Evolutionary conservation across 2,888 invertebrate genomes (phyloP).

Genomic region (Mimachlamys varia): DNA sequence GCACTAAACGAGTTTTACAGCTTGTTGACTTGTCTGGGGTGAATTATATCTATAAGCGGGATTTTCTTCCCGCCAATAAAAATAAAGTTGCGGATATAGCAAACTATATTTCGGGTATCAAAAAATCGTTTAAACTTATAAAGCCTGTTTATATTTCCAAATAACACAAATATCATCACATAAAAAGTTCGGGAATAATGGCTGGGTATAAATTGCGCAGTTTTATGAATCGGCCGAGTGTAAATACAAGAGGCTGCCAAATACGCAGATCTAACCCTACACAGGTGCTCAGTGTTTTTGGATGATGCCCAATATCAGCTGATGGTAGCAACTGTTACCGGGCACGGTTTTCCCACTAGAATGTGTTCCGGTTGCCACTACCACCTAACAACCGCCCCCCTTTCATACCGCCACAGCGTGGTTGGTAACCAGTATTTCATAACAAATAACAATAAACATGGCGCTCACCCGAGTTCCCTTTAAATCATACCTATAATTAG

Average conservation of each 20-base stretch:
- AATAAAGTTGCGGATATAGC: not conserved
- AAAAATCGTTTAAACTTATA: not conserved
- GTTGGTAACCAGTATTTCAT: constrained; percentile 33
- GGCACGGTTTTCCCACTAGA: not conserved
- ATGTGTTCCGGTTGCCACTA: not conserved
- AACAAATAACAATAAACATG: not conserved
- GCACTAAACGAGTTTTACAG: not conserved
- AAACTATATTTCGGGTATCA: not conserved
- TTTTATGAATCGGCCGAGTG: not conserved
- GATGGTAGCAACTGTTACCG: constrained; percentile 22
- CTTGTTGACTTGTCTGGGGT: not conserved
- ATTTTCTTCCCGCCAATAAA: not conserved
- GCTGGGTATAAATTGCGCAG: constrained; percentile 5
- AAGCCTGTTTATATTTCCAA: not conserved
- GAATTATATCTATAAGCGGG: not conserved
- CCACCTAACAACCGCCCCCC: not conserved
- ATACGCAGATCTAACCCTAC: constrained; percentile 19
- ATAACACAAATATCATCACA: not conserved
- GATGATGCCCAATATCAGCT: constrained; percentile 22
- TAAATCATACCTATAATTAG: constrained; percentile 27
- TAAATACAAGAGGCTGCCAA: constrained; percentile 17
- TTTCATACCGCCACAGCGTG: not conserved
- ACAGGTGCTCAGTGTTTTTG: constrained; percentile 17
- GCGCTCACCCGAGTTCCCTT: not conserved
- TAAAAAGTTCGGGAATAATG: not conserved